These are phyloP conservation scores for Collichthys lucidus DNA, from an alignment of 2,113 vertebrate species.

Conservation along the genomic window DNA sequence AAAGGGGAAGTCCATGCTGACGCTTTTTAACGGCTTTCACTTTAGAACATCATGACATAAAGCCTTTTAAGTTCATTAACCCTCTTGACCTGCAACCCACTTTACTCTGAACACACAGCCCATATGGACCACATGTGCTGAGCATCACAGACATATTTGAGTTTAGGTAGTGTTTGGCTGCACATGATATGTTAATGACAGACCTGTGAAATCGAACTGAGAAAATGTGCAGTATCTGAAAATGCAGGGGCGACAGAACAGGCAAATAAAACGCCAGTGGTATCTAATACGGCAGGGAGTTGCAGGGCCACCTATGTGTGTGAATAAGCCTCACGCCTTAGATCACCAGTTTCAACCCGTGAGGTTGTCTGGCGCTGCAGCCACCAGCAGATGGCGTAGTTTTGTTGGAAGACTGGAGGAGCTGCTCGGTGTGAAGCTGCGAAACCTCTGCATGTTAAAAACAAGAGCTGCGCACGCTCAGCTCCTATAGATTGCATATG, in stretches of 20 bases:
- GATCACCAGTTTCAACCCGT: not conserved
- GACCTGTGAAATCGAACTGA: too few relatives aligned
- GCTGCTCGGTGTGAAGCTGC: not conserved
- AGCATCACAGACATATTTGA: not conserved
- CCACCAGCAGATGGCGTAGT: conserved; percentile 75
- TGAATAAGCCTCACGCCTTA: not conserved
- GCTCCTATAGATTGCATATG: not conserved
- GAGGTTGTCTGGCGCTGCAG: not conserved
- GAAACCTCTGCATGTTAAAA: not conserved
- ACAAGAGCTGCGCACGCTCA: not conserved
- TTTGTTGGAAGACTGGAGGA: conserved; percentile 48
- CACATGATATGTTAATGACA: too few relatives aligned
- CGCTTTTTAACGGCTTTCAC: not conserved
- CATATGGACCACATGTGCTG: too few relatives aligned
- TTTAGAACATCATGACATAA: not conserved
- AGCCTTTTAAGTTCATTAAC: not conserved
- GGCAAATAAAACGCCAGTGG: too few relatives aligned
- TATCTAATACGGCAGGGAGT: too few relatives aligned
- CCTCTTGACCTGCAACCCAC: not conserved
- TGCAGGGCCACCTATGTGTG: not conserved
- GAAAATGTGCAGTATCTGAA: too few relatives aligned
- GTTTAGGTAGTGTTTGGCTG: too few relatives aligned
- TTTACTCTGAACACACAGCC: not conserved
- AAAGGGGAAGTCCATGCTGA: not conserved
- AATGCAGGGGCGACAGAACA: too few relatives aligned